A percentile compares a stretch with the other conserved stretches of the same genome.
Evolutionary conservation across 2,888 invertebrate species (phyloP).

Genomic region (Lasioglossum leucozonium): DNA sequence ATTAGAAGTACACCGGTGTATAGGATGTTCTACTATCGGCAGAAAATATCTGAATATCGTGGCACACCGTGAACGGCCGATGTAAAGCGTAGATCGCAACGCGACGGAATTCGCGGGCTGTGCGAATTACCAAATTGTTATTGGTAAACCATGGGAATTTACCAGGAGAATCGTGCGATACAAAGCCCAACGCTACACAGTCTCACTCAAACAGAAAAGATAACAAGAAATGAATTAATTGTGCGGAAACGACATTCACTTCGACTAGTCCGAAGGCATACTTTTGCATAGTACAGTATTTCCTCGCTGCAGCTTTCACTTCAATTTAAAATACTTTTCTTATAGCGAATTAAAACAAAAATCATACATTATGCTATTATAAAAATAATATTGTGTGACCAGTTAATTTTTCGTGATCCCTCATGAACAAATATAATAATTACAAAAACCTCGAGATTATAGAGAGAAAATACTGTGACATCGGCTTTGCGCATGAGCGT

Average conservation of each 20-base stretch:
- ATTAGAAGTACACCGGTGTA: slow-evolving; percentile 1
- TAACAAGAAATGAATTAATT: slow-evolving; percentile 17
- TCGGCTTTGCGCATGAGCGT: slow-evolving; percentile 48
- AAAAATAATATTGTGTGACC: background rate
- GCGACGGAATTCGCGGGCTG: slow-evolving; percentile 9
- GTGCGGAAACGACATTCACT: slow-evolving; percentile 51
- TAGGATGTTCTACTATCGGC: background rate
- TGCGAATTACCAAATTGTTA: background rate
- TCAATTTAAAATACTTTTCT: background rate
- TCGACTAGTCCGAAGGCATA: slow-evolving; percentile 12
- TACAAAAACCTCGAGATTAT: background rate
- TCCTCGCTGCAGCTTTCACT: background rate
- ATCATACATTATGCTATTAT: background rate
- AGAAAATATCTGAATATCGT: background rate
- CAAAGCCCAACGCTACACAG: background rate
- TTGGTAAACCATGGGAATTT: background rate
- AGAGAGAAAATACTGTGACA: slow-evolving; percentile 14
- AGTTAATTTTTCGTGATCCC: background rate
- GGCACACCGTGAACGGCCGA: background rate
- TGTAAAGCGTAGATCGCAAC: slow-evolving; percentile 15
- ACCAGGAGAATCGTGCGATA: background rate
- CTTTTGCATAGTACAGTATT: slow-evolving; percentile 11
- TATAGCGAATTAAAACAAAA: background rate
- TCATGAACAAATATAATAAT: background rate
- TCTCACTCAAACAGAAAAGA: background rate